Base-by-base conservation (phyloP, 2,888 invertebrate species). In the Drosophila imparisetae region DNA sequence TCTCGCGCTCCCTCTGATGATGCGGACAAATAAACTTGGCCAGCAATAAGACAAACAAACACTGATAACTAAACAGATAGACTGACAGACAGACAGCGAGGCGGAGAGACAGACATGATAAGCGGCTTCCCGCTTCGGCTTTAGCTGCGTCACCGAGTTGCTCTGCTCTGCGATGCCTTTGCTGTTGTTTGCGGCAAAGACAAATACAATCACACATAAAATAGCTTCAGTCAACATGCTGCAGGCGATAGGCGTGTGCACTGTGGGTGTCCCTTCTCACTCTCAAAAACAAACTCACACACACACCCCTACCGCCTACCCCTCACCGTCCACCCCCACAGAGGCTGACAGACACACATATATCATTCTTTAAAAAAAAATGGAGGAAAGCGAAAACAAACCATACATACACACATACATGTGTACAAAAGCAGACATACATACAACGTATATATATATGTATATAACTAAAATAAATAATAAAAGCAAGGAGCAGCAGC, bases 191-290 rank as follows among this genome's bases (percentile, higher is more conserved):
- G 81, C 45, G 79, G 80, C 75, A 75, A 81, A 81, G 79, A 78
- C 80, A 80, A 80, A 81, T 79, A 78, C 78, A 80, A 81, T 74
- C 80, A 66, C 66, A 57, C 82, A 80, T 81, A 71, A 73, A 81
- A 81, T 80, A 76, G 75, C 75, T 75, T 65, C 65, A 65, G 72
- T 65, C 67, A 67, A 72, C 67, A 61, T 55, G 66, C 66, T 50
- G 73, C 64, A 50, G 60, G 60, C 55, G 27, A 50, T 34, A 54
- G 53, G 50, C 15, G 58, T 58, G 24, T 32, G 34, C 50, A 42
- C 30, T 27, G 34, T 34, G 48, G n/a, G 36, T n/a, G 30, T 8
- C n/a, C 40, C n/a, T 21, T 7, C 57, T 15, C 30, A 15, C 30
- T 7, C 50, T 10, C 27, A 29, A 21, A 15, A 15, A 18, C n/a